These are phyloP conservation scores for Trichogramma dendrolimi DNA, from an alignment of 2,888 invertebrate genomes.

Conservation along the genomic window DNA sequence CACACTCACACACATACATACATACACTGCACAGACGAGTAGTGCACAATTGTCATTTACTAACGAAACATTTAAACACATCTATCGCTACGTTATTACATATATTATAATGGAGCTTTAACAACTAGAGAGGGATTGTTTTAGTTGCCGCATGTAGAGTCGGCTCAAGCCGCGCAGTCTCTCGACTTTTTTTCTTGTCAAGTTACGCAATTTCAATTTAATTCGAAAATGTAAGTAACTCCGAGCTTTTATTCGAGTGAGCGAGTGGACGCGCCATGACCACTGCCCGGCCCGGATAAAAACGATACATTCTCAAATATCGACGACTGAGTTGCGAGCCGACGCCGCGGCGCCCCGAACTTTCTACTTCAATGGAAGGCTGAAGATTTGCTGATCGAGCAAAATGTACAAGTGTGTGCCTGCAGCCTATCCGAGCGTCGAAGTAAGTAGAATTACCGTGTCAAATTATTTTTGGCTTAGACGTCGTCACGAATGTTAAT, in stretches of 20 bases:
- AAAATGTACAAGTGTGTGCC: conserved; percentile 26
- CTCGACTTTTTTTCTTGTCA: neutral
- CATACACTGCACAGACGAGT: too few relatives aligned
- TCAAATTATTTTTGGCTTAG: neutral
- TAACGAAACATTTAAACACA: too few relatives aligned
- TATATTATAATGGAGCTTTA: too few relatives aligned
- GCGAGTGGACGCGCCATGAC: neutral
- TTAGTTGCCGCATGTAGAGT: conserved; percentile 8
- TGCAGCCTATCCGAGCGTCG: conserved; percentile 34
- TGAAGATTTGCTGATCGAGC: conserved; percentile 27
- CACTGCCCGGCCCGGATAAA: neutral
- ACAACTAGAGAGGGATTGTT: neutral
- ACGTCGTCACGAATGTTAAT: conserved; percentile 14
- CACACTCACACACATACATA: too few relatives aligned
- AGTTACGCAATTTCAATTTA: conserved; percentile 1
- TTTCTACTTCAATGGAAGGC: conserved; percentile 16
- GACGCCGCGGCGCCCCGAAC: conserved; percentile 7
- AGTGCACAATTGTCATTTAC: too few relatives aligned
- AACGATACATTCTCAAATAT: neutral
- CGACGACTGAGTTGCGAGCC: conserved; percentile 3
- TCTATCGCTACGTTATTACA: too few relatives aligned
- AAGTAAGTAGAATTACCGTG: conserved; percentile 31
- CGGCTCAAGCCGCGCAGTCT: conserved; percentile 11
- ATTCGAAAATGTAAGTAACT: conserved; percentile 7
- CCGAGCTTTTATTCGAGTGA: neutral